Base-by-base conservation (phyloP, 2,797 vertebrate genomes). In the Lophius americanus region DNA sequence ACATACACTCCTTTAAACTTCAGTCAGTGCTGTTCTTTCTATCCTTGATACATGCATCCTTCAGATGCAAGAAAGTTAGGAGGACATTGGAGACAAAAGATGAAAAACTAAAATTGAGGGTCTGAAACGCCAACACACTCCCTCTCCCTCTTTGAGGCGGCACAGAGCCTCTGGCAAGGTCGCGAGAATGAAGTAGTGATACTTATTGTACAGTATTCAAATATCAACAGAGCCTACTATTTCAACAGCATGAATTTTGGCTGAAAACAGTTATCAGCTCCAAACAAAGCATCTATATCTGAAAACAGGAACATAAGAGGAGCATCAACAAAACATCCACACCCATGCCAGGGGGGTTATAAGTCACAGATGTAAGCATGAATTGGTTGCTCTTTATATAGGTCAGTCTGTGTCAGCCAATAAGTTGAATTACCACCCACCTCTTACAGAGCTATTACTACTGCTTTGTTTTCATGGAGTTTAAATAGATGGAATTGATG, bases 321-420 rank as follows among this genome's bases (percentile, higher is more conserved):
- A 84, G 65, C 83, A 77, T 84, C 79, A 71, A 62, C 79, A 54
- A 59, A 83, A 60, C 79, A 73, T 84, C 78, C 82, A 78, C 75
- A 10, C 76, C 83, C 72, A 67, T 70, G 72, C 80, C 68, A 12
- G 23, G 65, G 36, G 60, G 73, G 51, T 51, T 70, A 59, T 62
- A 68, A 71, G 70, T 78, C 77, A 68, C 38, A 81, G 56, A 77
- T 61, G 73, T 71, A 79, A 69, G 65, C 75, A 63, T 74, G 70
- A 67, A 83, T 86, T 52, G 58, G 68, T 74, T 44, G 76, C 63
- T 80, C 72, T 77, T 81, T 90, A 91, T 90, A 84, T 93, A 90
- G 91, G 89, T 91, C 89, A 92, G 78, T 70, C 60, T 79, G 70
- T 91, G 84, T 85, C 88, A 91, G 85, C 86, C 89, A 92, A 91